A percentile compares a stretch with the other conserved stretches of the same genome.
Evolutionary conservation across 1,140 invertebrate species (phyloP).

Genomic region (Zaprionus inermis): DNA sequence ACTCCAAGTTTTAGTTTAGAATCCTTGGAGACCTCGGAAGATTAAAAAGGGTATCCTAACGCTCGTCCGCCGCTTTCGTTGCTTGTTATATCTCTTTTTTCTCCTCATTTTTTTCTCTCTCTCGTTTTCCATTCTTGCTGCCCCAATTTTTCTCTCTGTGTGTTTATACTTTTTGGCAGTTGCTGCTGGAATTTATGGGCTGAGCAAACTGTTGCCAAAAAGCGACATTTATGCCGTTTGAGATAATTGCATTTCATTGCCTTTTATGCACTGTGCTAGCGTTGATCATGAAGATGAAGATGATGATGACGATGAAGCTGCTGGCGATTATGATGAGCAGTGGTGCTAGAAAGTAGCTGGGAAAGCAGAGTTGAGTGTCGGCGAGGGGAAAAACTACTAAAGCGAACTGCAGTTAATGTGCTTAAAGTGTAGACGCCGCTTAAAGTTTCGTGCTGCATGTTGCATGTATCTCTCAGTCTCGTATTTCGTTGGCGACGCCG

Average conservation of each 20-base stretch:
- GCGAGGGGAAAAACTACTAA: constrained; percentile 30
- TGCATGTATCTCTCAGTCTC: constrained; percentile 49
- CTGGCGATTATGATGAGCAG: neutral
- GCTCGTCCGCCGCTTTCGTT: neutral
- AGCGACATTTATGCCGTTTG: constrained; percentile 77
- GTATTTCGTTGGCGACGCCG: constrained; percentile 38
- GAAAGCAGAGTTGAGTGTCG: neutral
- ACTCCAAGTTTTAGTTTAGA: too few relatives aligned
- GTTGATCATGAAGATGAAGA: constrained; percentile 9
- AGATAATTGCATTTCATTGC: constrained; percentile 81
- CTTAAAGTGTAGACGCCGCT: constrained; percentile 44
- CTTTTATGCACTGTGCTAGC: constrained; percentile 67
- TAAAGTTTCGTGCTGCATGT: constrained; percentile 12
- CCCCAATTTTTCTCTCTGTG: neutral
- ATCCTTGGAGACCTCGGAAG: too few relatives aligned
- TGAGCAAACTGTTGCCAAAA: constrained; percentile 72
- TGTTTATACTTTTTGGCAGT: constrained; percentile 51
- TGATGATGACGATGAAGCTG: neutral
- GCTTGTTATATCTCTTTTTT: neutral
- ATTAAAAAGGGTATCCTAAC: too few relatives aligned
- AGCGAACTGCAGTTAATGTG: constrained; percentile 63
- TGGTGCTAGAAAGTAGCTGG: constrained; percentile 9
- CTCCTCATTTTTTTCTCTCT: neutral
- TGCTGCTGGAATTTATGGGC: constrained; percentile 70
- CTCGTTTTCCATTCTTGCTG: constrained; percentile 4